Base-by-base conservation (phyloP, 2,888 invertebrate genomes). In the Archaeoteleia sp. region DNA sequence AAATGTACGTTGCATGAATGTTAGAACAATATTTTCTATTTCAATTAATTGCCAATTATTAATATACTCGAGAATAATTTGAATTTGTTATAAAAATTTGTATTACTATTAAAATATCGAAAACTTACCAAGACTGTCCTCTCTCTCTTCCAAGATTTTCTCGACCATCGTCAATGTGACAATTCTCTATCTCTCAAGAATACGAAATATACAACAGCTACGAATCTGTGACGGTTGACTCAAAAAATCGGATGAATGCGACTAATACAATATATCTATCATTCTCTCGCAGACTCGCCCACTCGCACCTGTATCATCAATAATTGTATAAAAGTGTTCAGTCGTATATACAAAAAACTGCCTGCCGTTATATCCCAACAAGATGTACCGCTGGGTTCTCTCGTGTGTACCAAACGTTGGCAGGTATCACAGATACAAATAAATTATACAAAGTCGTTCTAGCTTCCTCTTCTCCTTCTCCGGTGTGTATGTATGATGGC, bases 131-230 rank as follows among this genome's bases (percentile, higher is more conserved):
- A n/a, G n/a, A n/a, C n/a, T 87, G 78, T 87, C 88, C 81, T 89
- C 88, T 70, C 87, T 86, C 86, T 91, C 89, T 83, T 91, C 91
- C 74, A 89, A 82, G 80, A 91, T 91, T 82, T 89, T 88, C 86
- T 91, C 91, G 75, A 91, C 91, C 91, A 91, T 90, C 74, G 42
- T 39, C 37, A 32, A 20, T 27, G 40, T 45, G 13, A 14, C 43
- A 15, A 17, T 32, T 39, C 29, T 43, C 27, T 25, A 62, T n/a
- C n/a, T n/a, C n/a, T 39, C 27, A 25, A 53, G 30, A 45, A 37
- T 27, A 51, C 35, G 15, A 34, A 23, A 29, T 7, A 29, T 2
- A 29, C 6, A 7, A 23, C 3, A 5, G 23, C 23, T 3, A 23
- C 3, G 23, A 23, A 23, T 23, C 23, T 14, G 25, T 8, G 20